Conservation (phyloP, 2,888 invertebrate species). For the Coremacera marginata region DNA sequence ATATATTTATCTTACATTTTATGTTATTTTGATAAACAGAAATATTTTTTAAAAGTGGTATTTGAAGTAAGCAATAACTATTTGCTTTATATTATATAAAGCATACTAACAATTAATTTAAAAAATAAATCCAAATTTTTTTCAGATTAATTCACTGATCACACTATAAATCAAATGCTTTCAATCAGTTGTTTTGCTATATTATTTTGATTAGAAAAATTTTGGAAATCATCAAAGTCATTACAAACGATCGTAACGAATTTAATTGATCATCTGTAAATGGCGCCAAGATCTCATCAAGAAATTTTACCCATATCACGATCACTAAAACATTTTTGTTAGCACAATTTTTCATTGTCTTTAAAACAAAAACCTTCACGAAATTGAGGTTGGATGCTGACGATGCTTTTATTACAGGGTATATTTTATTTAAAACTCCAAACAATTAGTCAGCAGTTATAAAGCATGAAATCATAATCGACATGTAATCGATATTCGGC, state of each 20-base stretch:
- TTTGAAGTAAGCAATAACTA: too few relatives aligned
- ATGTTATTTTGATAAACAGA: too few relatives aligned
- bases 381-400: background rate
- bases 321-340: conserved; percentile 12
- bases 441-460: conserved; percentile 17
- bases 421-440: background rate
- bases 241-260: conserved; percentile 67
- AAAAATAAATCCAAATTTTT: background rate
- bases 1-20: too few relatives aligned
- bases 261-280: conserved; percentile 64
- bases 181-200: conserved; percentile 43
- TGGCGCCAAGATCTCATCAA: conserved; percentile 39
- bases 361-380: background rate
- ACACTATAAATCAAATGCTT: background rate
- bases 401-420: background rate
- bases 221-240: conserved; percentile 63
- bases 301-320: conserved; percentile 1
- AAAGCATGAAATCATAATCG: conserved; percentile 20
- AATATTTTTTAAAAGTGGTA: too few relatives aligned
- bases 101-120: background rate
- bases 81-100: background rate
- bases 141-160: background rate
- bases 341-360: background rate
- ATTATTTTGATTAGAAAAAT: conserved; percentile 43
- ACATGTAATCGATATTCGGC: conserved; percentile 25